Conservation (phyloP, 1,140 invertebrate species). For the Drosophila subobscura region DNA sequence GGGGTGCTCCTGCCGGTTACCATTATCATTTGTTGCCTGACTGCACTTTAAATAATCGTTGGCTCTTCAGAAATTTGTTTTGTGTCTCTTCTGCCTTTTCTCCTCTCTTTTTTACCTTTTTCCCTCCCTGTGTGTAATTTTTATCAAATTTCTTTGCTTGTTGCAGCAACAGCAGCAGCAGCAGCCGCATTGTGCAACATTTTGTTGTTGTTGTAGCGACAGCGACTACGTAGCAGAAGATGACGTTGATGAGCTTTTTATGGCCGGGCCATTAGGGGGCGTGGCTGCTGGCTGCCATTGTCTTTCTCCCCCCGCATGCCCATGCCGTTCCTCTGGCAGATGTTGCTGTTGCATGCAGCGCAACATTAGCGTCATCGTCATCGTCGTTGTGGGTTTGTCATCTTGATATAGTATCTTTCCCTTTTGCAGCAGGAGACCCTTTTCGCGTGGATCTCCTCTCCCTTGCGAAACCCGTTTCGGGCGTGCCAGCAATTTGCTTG, state of each 20-base stretch:
- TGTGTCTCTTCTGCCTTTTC: conserved; percentile 52
- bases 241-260: conserved; percentile 79
- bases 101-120: conserved; percentile 53
- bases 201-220: conserved; percentile 23
- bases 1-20: conserved; percentile 32
- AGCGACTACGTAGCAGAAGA: conserved; percentile 27
- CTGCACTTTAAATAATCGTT: conserved; percentile 81
- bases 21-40: conserved; percentile 78
- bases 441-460: conserved; percentile 15
- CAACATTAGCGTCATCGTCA: conserved; percentile 66
- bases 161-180: conserved; percentile 32
- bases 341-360: conserved; percentile 55
- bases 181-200: conserved; percentile 36
- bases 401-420: conserved; percentile 48
- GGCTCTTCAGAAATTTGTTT: conserved; percentile 71
- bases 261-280: conserved; percentile 75
- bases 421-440: conserved; percentile 6
- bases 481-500: conserved; percentile 71
- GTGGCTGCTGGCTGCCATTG: conserved; percentile 47
- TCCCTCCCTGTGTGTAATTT: conserved; percentile 57
- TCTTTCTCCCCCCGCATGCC: conserved; percentile 12
- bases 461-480: conserved; percentile 55
- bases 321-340: conserved; percentile 9
- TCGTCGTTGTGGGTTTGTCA: conserved; percentile 31
- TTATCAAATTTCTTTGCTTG: conserved; percentile 69